Percentiles rank a stretch among this genome's conserved stretches.
Conservation (phyloP, 2,797 vertebrate genomes). For the Silurus lanzhouensis region DNA sequence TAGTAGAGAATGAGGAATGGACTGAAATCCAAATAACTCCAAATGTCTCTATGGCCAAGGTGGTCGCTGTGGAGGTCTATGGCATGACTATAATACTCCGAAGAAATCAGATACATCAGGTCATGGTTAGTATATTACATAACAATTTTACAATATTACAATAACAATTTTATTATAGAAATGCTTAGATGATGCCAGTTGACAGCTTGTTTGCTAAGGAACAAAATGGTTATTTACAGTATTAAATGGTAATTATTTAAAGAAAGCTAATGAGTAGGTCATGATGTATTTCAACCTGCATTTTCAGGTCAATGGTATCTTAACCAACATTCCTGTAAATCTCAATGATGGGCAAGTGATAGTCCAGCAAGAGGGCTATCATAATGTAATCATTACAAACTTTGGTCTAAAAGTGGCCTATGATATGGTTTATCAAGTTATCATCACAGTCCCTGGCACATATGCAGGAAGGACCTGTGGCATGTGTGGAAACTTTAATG, state of each 20-base stretch:
- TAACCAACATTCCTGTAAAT: constrained; percentile 65
- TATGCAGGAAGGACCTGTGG: constrained; percentile 71
- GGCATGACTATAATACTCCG: constrained; percentile 22
- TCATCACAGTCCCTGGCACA: constrained; percentile 63
- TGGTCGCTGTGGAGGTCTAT: constrained; percentile 35
- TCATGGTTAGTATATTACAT: constrained; percentile 30
- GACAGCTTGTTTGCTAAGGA: not conserved
- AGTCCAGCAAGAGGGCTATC: constrained; percentile 68
- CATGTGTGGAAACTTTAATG: constrained; percentile 80
- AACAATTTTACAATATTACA: not conserved
- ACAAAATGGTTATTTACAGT: not conserved
- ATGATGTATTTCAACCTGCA: not conserved
- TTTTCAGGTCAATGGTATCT: constrained; percentile 51
- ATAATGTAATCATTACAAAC: constrained; percentile 64
- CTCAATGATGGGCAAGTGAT: constrained; percentile 66
- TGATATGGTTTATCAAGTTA: constrained; percentile 72
- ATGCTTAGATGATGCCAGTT: not conserved
- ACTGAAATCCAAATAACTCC: constrained; percentile 3
- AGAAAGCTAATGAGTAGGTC: not conserved
- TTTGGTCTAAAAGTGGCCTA: constrained; percentile 76
- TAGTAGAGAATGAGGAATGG: constrained; percentile 45
- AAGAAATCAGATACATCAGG: constrained; percentile 28
- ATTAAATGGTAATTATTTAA: not conserved
- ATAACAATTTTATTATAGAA: not conserved
- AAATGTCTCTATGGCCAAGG: constrained; percentile 48